A percentile compares a stretch with the other conserved stretches of the same genome.
Conservation (phyloP, 2,113 vertebrate species). For the Brienomyrus longianalis region DNA sequence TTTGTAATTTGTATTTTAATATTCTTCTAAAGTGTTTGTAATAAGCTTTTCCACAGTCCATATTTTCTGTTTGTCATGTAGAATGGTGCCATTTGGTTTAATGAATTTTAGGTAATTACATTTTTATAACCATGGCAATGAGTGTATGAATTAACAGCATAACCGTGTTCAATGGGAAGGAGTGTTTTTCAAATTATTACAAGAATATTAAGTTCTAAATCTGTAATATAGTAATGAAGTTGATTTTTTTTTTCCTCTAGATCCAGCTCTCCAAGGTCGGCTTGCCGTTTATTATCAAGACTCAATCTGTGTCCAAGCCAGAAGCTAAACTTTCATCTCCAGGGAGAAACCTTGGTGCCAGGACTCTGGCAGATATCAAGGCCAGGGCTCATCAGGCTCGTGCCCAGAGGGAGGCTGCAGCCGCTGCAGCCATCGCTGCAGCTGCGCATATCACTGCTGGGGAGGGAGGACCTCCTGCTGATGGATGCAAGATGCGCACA, state of each 20-base stretch:
- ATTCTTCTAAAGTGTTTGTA: not conserved
- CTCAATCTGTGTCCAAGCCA: constrained; percentile 65
- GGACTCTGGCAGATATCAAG: constrained; percentile 77
- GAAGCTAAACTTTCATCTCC: constrained; percentile 61
- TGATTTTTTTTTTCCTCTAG: constrained; percentile 43
- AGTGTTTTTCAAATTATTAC: not conserved
- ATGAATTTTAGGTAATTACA: not conserved
- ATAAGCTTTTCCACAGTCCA: not conserved
- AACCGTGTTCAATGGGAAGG: not conserved
- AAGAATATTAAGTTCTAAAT: not conserved
- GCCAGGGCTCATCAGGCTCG: constrained; percentile 74
- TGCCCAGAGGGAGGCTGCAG: constrained; percentile 73
- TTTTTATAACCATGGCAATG: not conserved
- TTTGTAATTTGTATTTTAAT: not conserved
- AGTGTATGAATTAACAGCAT: not conserved
- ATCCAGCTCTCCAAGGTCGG: constrained; percentile 77
- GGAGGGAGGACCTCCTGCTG: constrained; percentile 63
- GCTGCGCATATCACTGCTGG: constrained; percentile 67
- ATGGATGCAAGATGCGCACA: constrained; percentile 66
- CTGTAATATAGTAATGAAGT: not conserved
- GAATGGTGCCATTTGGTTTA: not conserved
- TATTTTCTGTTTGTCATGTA: not conserved
- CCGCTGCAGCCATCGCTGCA: constrained; percentile 66
- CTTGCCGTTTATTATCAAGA: constrained; percentile 76
- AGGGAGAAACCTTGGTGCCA: constrained; percentile 71